phyloP scores from a whole-genome alignment of 2,888 invertebrate species.

The Orthonevra nobilis region DNA sequence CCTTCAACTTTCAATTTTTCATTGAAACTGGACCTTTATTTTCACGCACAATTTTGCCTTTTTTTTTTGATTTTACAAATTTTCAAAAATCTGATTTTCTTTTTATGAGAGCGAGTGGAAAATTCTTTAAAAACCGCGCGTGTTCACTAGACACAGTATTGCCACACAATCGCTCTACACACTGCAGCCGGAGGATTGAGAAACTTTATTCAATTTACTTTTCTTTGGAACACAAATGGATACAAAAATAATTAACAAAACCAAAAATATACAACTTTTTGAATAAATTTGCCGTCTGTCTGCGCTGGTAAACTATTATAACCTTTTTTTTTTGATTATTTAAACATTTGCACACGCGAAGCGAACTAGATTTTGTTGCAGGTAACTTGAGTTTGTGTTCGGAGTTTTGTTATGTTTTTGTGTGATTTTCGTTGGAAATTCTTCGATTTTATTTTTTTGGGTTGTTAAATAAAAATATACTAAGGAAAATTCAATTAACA shows the following conservation, averaged over 20 bases:
- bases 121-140: conserved; percentile 32
- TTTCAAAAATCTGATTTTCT: too few relatives aligned
- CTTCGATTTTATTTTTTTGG: background rate
- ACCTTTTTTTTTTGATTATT: too few relatives aligned
- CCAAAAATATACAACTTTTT: background rate
- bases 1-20: conserved; percentile 25
- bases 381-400: background rate
- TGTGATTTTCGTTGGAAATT: background rate
- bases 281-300: conserved; percentile 17
- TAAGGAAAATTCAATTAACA: conserved; percentile 9
- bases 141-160: conserved; percentile 36
- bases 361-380: conserved; percentile 22
- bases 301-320: conserved; percentile 34
- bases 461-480: conserved; percentile 8
- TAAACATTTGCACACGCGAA: conserved; percentile 47
- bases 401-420: background rate
- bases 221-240: background rate
- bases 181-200: conserved; percentile 31
- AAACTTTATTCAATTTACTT: conserved; percentile 5
- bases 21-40: conserved; percentile 28
- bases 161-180: conserved; percentile 17
- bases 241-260: background rate
- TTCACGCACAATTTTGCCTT: conserved; percentile 1
- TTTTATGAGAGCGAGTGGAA: background rate
- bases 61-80: conserved; percentile 9